Percentiles rank a stretch among this genome's conserved stretches.
Conservation (phyloP, 2,113 vertebrate genomes). For the Hippolais icterina region DNA sequence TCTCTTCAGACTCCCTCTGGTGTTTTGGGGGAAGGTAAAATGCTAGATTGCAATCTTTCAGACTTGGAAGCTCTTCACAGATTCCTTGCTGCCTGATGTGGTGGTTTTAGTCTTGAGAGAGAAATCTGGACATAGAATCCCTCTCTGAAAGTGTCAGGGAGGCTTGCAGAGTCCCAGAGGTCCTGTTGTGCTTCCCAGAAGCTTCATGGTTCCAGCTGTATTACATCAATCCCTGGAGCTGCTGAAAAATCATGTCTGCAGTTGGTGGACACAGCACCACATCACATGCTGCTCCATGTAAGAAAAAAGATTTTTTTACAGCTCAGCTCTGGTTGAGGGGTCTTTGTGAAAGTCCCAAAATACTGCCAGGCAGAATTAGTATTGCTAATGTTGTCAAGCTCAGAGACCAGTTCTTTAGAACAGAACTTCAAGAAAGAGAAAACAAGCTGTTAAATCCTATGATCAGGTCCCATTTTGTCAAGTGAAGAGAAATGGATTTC, state of each 20-base stretch:
- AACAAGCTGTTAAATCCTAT: background rate
- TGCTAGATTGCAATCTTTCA: background rate
- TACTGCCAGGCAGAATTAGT: background rate
- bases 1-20: background rate
- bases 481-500: background rate
- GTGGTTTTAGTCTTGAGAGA: background rate
- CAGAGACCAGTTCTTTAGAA: background rate
- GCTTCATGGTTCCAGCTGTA: background rate
- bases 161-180: background rate
- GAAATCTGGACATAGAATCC: background rate
- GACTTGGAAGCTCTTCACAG: background rate
- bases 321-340: background rate
- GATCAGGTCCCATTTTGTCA: background rate
- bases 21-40: background rate
- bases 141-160: background rate
- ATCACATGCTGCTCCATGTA: background rate
- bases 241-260: background rate
- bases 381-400: background rate
- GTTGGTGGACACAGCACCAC: background rate
- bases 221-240: background rate
- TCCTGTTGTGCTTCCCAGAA: slow-evolving; percentile 1
- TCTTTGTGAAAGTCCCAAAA: background rate
- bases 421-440: background rate
- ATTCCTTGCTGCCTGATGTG: background rate
- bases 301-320: background rate